Evolutionary conservation across 2,113 vertebrate species (phyloP).

Genomic region (Patagioenas fasciata): DNA sequence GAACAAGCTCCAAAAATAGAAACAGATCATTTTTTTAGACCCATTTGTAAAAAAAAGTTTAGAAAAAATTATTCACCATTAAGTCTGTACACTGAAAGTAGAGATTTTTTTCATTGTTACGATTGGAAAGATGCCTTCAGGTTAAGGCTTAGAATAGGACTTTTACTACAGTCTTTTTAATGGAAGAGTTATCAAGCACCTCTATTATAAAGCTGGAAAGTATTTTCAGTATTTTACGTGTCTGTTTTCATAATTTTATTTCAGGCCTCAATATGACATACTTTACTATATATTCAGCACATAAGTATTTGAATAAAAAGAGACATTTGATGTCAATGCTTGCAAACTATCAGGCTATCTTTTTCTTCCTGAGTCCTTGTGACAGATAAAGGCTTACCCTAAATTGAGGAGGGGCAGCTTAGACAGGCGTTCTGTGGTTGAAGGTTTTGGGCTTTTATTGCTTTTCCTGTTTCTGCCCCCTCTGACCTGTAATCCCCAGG

Average conservation of each 20-base stretch:
- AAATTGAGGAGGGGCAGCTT: not conserved
- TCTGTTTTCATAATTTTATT: conserved; percentile 3
- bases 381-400: not conserved
- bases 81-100: not conserved
- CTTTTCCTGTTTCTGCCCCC: not conserved
- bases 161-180: not conserved
- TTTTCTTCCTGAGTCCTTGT: not conserved
- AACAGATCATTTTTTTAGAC: not conserved
- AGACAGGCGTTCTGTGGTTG: not conserved
- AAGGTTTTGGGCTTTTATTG: fast-evolving
- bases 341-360: not conserved
- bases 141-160: not conserved
- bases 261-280: not conserved
- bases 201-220: not conserved
- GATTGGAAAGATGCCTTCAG: not conserved
- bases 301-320: not conserved
- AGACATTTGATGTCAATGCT: not conserved
- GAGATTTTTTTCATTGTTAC: not conserved
- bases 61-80: not conserved
- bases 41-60: not conserved
- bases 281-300: not conserved
- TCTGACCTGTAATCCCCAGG: not conserved
- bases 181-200: not conserved
- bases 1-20: not conserved
- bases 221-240: not conserved